Base-by-base conservation (phyloP, 2,888 invertebrate species). In the Malacosoma neustria region DNA sequence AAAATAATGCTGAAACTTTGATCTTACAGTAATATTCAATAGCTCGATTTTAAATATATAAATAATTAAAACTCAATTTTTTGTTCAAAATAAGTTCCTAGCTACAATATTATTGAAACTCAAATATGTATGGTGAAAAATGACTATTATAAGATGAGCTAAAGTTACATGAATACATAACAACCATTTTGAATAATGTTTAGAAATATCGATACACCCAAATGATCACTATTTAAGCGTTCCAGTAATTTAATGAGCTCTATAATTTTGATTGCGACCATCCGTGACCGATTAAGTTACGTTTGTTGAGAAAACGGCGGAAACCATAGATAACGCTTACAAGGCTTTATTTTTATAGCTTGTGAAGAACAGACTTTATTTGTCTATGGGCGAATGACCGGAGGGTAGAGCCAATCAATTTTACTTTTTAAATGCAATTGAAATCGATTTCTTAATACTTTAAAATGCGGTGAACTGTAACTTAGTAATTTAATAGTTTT, bases 351-450 rank as follows among this genome's bases (percentile, higher is more conserved):
- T 30, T 32, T 30, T 30, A 33, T 34, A 43, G 34, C 41, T 39
- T 33, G 35, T 41, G 36, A 39, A 35, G 35, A 43, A 42, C 43
- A 42, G 45, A 7, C 29, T 29, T 30, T 9, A 34, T 34, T 36
- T 35, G 36, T 32, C 13, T 22, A 30, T 33, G 22, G 32, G 29
- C 29, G 36, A 32, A 13, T 32, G 13, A 32, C 29, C 32, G 12
- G 29, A 29, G 9, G 13, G 40, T 38, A 37, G 11, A 22, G 34
- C 38, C 11, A 44, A 44, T 41, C 40, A 36, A 41, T 41, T 40
- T 38, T 29, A 32, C 33, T 34, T 38, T 30, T 29, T 11, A 13
- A 36, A 13, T 34, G 36, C 33, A 29, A 13, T 37, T 13, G 9
- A 15, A 14, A 34, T 34, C 31, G 32, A 35, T 6, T 12, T 11